Evolutionary conservation across 1,140 invertebrate species (phyloP).

Genomic region (Euwallacea similis): DNA sequence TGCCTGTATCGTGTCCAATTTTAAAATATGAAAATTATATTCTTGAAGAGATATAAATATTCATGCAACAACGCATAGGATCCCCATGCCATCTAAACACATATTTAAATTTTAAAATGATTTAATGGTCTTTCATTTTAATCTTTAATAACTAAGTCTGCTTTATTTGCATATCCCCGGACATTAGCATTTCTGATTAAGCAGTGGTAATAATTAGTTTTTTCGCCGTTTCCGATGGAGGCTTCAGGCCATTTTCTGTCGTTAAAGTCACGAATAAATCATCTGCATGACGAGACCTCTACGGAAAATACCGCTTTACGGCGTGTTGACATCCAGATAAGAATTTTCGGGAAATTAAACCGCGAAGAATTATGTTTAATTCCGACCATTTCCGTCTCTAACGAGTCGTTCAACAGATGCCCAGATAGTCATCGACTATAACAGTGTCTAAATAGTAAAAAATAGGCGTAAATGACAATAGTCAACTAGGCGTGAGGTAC

Average conservation of each 20-base stretch:
- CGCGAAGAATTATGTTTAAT: constrained; percentile 15
- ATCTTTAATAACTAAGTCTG: constrained; percentile 34
- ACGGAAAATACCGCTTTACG: constrained; percentile 9
- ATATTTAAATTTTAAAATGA: constrained; percentile 38
- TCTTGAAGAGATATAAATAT: constrained; percentile 25
- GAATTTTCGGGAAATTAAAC: constrained; percentile 18
- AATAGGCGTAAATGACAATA: constrained; percentile 31
- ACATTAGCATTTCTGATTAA: constrained; percentile 33
- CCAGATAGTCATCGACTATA: constrained; percentile 23
- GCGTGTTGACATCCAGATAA: constrained; percentile 11
- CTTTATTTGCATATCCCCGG: constrained; percentile 23
- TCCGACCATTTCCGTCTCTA: constrained; percentile 19
- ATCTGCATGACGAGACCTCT: not conserved
- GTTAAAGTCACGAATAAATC: not conserved
- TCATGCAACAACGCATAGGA: constrained; percentile 20
- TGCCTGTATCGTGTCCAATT: not conserved
- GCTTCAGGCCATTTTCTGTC: constrained; percentile 8
- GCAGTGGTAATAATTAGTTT: constrained; percentile 28
- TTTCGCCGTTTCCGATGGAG: not conserved
- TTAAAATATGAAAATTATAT: constrained; percentile 28
- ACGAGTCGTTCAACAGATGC: constrained; percentile 17
- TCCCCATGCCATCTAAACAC: constrained; percentile 17
- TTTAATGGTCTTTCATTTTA: constrained; percentile 31
- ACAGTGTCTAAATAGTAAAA: constrained; percentile 23
- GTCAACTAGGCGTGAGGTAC: constrained; percentile 24